Conservation (phyloP, 1,140 invertebrate genomes). For the Lysiphlebus fabarum region DNA sequence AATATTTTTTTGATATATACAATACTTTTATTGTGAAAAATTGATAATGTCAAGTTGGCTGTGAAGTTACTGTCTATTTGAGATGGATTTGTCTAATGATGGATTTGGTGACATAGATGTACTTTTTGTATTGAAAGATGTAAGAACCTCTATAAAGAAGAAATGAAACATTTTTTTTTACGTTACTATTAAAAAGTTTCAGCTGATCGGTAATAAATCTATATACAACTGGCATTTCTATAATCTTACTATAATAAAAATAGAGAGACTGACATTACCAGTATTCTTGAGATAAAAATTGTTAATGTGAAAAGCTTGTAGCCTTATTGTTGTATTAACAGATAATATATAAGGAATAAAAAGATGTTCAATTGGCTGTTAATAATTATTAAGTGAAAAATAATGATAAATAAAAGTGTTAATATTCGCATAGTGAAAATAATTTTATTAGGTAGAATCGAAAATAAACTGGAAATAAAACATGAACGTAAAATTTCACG, state of each 20-base stretch:
- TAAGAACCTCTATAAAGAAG: neutral
- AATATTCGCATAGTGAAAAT: too few relatives aligned
- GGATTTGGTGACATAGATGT: slow-evolving; percentile 5
- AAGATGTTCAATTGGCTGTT: slow-evolving; percentile 52
- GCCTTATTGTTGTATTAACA: slow-evolving; percentile 50
- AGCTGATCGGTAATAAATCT: too few relatives aligned
- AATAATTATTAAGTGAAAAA: slow-evolving; percentile 21
- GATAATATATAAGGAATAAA: slow-evolving; percentile 29
- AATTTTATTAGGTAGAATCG: neutral
- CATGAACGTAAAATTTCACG: neutral
- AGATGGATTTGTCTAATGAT: slow-evolving; percentile 34
- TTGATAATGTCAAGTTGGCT: slow-evolving; percentile 57
- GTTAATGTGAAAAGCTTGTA: slow-evolving; percentile 33
- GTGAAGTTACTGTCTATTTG: slow-evolving; percentile 49
- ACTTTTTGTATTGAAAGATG: neutral
- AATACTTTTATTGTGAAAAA: slow-evolving; percentile 47
- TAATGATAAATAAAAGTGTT: neutral
- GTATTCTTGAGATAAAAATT: slow-evolving; percentile 48
- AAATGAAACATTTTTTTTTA: neutral
- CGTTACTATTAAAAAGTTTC: too few relatives aligned
- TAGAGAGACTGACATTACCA: slow-evolving; percentile 55
- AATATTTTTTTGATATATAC: slow-evolving; percentile 29
- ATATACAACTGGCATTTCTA: too few relatives aligned
- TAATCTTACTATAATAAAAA: slow-evolving; percentile 23
- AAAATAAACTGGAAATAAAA: slow-evolving; percentile 12